Base-by-base conservation (phyloP, 2,113 vertebrate genomes). In the Drymodes brunneopygia region DNA sequence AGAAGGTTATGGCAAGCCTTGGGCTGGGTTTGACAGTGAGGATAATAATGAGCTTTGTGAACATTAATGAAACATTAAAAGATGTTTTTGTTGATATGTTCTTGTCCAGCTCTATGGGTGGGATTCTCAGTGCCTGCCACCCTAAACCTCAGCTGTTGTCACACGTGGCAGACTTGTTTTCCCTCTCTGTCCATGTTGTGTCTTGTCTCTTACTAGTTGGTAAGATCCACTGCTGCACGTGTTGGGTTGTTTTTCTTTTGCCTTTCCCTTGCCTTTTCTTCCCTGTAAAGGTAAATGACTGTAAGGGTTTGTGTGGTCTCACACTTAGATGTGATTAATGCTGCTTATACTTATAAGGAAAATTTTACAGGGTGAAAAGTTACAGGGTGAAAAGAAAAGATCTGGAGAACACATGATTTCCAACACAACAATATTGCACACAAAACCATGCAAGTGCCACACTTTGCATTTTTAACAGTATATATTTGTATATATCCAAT, bases 401-500 rank as follows among this genome's bases (percentile, higher is more conserved):
- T 66, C 24, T 66, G 2, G 7, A 56, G 38, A 31, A 20, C 15
- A 24, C 18, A 20, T 45, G 0, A 7, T 54, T 80, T 85, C 58
- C 65, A 75, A 45, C 15, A 44, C 7, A n/a, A 4, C 0, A 0
- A 15, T 25, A 3, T 4, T 60, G 11, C 29, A 42, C 0, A 3
- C 9, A 78, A n/a, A 81, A 29, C 48, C 28, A 29, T 36, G 24
- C 9, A 72, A 86, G 14, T 71, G n/a, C 40, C 36, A 45, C 35
- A 40, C 6, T 60, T 83, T 18, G 10, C 12, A 25, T 60, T 77
- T 94, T 77, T 67, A 60, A 36, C 15, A 27, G 29, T 74, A 17
- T 33, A 3, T 56, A 13, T 73, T 80, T 80, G 23, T 31, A n/a
- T n/a, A n/a, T n/a, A 57, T 50, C 33, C 15, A 31, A 0, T 65